phyloP scores from a whole-genome alignment of 1,140 invertebrate genomes.

The Drosophila lini region DNA sequence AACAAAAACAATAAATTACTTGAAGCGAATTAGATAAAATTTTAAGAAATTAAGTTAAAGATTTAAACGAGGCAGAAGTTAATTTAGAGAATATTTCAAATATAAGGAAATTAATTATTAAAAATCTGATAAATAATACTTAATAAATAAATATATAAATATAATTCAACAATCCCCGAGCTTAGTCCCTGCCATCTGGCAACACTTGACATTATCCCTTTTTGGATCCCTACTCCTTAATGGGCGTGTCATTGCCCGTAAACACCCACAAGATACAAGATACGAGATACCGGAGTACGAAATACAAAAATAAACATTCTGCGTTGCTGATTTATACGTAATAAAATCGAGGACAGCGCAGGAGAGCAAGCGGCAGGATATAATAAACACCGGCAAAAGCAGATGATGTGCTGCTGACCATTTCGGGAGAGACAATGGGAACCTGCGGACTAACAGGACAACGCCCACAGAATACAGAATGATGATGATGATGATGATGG shows the following conservation, averaged over 20 bases:
- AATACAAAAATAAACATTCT: slow-evolving; percentile 6
- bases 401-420: slow-evolving; percentile 32
- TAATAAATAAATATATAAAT: background rate
- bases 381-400: slow-evolving; percentile 26
- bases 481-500: slow-evolving; percentile 3
- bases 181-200: slow-evolving; percentile 3
- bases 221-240: slow-evolving; percentile 8
- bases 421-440: slow-evolving; percentile 21
- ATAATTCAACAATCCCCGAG: background rate
- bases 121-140: background rate
- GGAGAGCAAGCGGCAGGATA: slow-evolving; percentile 2
- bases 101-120: no score
- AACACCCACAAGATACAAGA: slow-evolving; percentile 18
- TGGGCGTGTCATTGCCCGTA: slow-evolving; percentile 41
- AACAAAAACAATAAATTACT: background rate
- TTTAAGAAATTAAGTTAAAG: no score
- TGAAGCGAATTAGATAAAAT: background rate
- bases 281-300: background rate
- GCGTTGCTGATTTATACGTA: slow-evolving; percentile 66
- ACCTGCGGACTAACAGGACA: slow-evolving; percentile 27
- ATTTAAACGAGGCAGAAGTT: no score
- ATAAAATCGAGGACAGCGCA: slow-evolving; percentile 63
- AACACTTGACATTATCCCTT: background rate
- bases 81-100: no score
- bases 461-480: slow-evolving; percentile 39